These are phyloP conservation scores for Pteropus rufus DNA, from an alignment of 2,797 vertebrate species.

Conservation along the genomic window DNA sequence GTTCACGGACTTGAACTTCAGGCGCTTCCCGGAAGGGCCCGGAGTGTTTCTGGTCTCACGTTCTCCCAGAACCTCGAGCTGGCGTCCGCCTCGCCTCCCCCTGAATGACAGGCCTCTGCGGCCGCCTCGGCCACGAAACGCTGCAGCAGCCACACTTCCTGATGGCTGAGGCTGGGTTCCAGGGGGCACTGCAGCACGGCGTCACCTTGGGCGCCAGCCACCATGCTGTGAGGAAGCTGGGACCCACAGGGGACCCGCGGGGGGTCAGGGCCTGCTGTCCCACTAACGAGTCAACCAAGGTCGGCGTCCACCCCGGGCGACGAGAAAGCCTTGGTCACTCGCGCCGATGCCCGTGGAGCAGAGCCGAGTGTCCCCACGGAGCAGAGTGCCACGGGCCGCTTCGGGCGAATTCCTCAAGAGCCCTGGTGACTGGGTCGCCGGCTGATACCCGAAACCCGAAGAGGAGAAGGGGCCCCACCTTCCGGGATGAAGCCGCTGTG, in stretches of 20 bases:
- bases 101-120: not conserved
- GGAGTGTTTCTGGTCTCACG: not conserved
- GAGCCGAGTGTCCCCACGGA: not conserved
- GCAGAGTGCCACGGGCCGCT: too few relatives aligned
- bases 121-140: not conserved
- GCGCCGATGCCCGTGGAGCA: not conserved
- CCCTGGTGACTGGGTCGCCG: too few relatives aligned
- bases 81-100: not conserved
- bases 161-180: too few relatives aligned
- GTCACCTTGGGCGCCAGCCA: not conserved
- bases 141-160: too few relatives aligned
- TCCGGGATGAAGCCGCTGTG: not conserved
- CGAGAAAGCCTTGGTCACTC: not conserved
- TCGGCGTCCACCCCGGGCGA: rapidly evolving
- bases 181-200: too few relatives aligned
- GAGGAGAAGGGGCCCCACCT: not conserved
- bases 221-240: not conserved
- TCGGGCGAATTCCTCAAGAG: too few relatives aligned
- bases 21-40: not conserved
- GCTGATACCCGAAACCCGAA: not conserved
- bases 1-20: too few relatives aligned
- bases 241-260: not conserved
- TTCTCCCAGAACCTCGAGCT: not conserved
- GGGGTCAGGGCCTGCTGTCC: too few relatives aligned
- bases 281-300: not conserved